Evolutionary conservation across 2,888 invertebrate genomes (phyloP).

Genomic region (Candidula unifasciata): DNA sequence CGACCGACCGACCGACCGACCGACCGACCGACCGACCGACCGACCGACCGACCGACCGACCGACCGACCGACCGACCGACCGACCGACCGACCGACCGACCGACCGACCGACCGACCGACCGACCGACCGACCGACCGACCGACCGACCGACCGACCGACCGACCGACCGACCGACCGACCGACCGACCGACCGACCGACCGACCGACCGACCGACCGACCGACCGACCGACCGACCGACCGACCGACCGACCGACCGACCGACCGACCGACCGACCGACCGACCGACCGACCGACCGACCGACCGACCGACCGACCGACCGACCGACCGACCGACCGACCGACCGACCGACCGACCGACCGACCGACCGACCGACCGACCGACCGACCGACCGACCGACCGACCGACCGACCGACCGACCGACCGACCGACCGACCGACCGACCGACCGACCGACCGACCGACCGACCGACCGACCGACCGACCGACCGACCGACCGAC

Average conservation of each 20-base stretch:
- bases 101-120: not conserved
- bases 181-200: slow-evolving; percentile 12
- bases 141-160: not conserved
- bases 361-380: not conserved
- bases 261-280: slow-evolving; percentile 23
- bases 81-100: not conserved
- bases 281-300: slow-evolving; percentile 4
- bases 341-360: not conserved
- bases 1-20: not conserved
- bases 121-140: not conserved
- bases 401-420: not conserved
- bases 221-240: not conserved
- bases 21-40: not conserved
- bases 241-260: slow-evolving; percentile 11
- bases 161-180: slow-evolving; percentile 11
- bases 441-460: not conserved
- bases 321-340: not conserved
- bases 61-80: not conserved
- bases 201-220: not conserved
- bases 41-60: not conserved
- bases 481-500: too few relatives aligned
- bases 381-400: not conserved
- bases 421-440: not conserved
- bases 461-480: slow-evolving; percentile 13
- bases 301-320: not conserved